phyloP scores from a whole-genome alignment of 2,888 invertebrate species.

The Dolichopus griseipennis region DNA sequence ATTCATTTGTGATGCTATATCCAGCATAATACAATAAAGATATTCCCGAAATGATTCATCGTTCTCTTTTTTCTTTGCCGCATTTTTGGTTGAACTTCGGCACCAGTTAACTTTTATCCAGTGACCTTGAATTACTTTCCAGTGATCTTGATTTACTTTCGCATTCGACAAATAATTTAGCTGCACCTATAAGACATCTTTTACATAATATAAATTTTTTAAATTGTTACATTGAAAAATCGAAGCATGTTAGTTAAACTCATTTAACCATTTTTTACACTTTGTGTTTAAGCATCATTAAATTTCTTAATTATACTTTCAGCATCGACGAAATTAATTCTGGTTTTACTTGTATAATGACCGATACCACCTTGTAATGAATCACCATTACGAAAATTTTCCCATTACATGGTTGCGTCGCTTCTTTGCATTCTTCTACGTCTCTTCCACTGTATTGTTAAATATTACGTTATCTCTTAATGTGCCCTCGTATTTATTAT shows the following conservation, averaged over 20 bases:
- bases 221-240: not conserved
- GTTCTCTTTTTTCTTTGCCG: slow-evolving; percentile 4
- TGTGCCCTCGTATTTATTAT: too few relatives aligned
- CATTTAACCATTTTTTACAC: not conserved
- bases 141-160: too few relatives aligned
- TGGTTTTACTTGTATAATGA: not conserved
- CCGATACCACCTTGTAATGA: not conserved
- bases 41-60: slow-evolving; percentile 12
- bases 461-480: too few relatives aligned
- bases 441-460: not conserved
- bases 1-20: not conserved
- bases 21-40: slow-evolving; percentile 13
- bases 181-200: too few relatives aligned
- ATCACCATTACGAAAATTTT: too few relatives aligned
- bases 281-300: not conserved
- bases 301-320: not conserved
- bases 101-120: not conserved
- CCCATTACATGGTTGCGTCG: not conserved
- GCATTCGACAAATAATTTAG: too few relatives aligned
- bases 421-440: not conserved
- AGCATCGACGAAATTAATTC: not conserved
- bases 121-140: too few relatives aligned
- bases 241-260: not conserved
- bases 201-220: too few relatives aligned
- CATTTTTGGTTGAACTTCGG: slow-evolving; percentile 8